Base-by-base conservation (phyloP, 2,888 invertebrate species). In the Pristionchus mayeri region DNA sequence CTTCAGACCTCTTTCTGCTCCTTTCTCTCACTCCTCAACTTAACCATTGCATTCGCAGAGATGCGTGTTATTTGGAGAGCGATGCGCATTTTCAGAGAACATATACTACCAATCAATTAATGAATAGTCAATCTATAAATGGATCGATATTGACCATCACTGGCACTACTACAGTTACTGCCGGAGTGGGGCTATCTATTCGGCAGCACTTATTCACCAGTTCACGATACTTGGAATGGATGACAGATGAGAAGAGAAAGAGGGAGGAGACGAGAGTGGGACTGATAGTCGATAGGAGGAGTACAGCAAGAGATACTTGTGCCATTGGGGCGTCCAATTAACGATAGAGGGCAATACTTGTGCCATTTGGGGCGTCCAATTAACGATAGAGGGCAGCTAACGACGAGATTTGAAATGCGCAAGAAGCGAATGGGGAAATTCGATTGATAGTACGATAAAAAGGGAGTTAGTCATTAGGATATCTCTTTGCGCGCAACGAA, bases 61-160 rank as follows among this genome's bases (percentile, higher is more conserved):
- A 67, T 67, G 67, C 67, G 67, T 67, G 67, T 67, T 67, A 67
- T 13, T 34, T 37, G 34, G 67, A 63, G 27, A 24, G n/a, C n/a
- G 11, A n/a, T 37, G 37, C 37, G 37, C 67, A 67, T 37, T 67
- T 34, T 9, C 67, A 13, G 30, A 30, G 9, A 21, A 16, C 1
- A 7, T 7, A 24, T 4, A 37, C 18, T 63, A 63, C 37, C 34
- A 7, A 21, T 63, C 34, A 6, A 63, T 37, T n/a, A 16, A 2
- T 34, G 18, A 34, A 34, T n/a, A 7, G 18, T 63, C 34, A 6
- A 63, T 37, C n/a, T 4, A 2, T 34, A 6, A 34, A 34, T 34
- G 37, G 40, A 37, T 67, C 21, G n/a, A 37, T 34, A 30, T n/a
- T 18, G 67, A 67, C 67, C 37, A 37, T 37, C 67, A 67, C 67